These are phyloP conservation scores for Pristionchus pacificus DNA, from an alignment of 1,140 invertebrate species.

Conservation along the genomic window DNA sequence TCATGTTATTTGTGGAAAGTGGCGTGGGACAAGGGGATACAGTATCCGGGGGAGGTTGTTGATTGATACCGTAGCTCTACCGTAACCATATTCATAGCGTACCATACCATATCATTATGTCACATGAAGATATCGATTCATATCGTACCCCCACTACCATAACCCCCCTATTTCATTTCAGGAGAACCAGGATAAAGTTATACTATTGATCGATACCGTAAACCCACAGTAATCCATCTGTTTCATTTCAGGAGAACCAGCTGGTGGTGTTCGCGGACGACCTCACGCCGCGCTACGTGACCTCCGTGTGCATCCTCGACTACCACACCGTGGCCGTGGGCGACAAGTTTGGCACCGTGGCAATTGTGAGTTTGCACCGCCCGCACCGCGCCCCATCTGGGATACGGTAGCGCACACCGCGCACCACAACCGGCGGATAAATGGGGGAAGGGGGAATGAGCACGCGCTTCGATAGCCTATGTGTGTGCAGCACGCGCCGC, in stretches of 20 bases:
- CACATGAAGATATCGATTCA: too few species aligned
- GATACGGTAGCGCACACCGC: neutral
- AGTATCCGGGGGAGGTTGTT: too few species aligned
- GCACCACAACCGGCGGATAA: constrained; percentile 2
- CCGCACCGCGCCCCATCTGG: neutral
- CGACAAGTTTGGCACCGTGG: constrained; percentile 98
- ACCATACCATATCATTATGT: too few species aligned
- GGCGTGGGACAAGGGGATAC: too few species aligned
- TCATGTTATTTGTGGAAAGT: too few species aligned
- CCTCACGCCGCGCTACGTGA: constrained; percentile 91
- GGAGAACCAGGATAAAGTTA: constrained; percentile 96
- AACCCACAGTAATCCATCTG: too few species aligned
- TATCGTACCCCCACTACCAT: too few species aligned
- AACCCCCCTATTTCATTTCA: too few species aligned
- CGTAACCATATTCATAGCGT: too few species aligned
- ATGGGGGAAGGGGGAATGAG: neutral
- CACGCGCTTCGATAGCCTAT: neutral
- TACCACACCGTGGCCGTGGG: constrained; percentile 91
- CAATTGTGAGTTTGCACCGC: constrained; percentile 46
- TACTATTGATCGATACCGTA: too few species aligned
- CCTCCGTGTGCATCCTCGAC: constrained; percentile 84
- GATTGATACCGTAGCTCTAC: too few species aligned
- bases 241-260: constrained; percentile 81
- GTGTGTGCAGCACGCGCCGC: too few species aligned
- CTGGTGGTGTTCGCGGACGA: constrained; percentile 97